These are phyloP conservation scores for Paradisaea rubra DNA, from an alignment of 2,113 vertebrate genomes.

Conservation along the genomic window DNA sequence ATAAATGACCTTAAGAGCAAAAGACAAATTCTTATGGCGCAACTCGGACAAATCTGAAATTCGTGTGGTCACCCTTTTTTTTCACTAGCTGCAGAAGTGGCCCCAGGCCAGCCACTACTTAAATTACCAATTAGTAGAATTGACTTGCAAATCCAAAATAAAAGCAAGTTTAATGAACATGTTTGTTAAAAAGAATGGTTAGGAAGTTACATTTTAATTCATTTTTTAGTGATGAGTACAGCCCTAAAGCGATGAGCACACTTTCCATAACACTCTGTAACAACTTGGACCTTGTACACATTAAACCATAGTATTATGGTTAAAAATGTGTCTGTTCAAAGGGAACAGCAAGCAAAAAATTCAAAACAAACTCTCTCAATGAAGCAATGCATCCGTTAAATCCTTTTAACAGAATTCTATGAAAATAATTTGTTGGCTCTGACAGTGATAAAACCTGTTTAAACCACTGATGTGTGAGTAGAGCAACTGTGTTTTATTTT, in stretches of 20 bases:
- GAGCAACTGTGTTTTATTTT: not conserved
- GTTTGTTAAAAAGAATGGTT: not conserved
- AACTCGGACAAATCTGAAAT: not conserved
- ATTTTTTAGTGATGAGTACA: not conserved
- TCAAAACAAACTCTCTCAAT: not conserved
- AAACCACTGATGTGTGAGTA: not conserved
- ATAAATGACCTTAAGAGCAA: not conserved
- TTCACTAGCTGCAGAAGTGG: not conserved
- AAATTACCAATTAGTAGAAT: not conserved
- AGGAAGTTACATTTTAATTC: not conserved
- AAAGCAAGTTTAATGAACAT: not conserved
- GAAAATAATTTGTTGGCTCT: not conserved
- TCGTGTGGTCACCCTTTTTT: not conserved
- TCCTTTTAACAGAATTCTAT: not conserved
- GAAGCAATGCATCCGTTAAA: rapidly evolving
- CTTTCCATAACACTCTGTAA: not conserved
- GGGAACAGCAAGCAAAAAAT: not conserved
- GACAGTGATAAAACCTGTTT: not conserved
- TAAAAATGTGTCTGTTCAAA: not conserved
- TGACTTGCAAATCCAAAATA: not conserved
- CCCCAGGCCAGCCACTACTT: not conserved
- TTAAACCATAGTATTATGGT: not conserved
- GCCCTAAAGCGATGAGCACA: not conserved
- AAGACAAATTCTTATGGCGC: not conserved
- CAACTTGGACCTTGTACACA: not conserved